Percentiles rank a stretch among this genome's conserved stretches.
These are phyloP conservation scores for Creontiades dilutus DNA, from an alignment of 2,888 invertebrate genomes.

Conservation along the genomic window DNA sequence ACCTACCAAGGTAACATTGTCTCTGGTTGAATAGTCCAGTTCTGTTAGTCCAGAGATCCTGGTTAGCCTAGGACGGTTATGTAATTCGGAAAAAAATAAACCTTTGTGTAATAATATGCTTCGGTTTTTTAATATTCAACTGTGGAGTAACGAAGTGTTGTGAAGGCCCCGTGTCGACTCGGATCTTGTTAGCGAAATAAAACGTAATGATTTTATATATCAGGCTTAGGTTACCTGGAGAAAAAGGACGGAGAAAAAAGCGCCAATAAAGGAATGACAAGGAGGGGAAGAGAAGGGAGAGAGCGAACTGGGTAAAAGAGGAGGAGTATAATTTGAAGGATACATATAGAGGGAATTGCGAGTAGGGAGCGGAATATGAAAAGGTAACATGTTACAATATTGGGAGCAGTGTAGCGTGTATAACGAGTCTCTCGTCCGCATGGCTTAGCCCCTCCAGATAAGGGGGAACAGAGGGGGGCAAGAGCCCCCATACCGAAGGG, in stretches of 20 bases:
- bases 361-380: conserved; percentile 70
- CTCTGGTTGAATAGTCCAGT: too few species aligned
- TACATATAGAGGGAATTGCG: conserved; percentile 56
- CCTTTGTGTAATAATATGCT: too few species aligned
- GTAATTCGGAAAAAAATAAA: too few species aligned
- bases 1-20: too few species aligned
- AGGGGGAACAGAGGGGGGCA: conserved; percentile 29
- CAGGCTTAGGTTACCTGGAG: too few species aligned
- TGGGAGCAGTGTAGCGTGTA: conserved; percentile 74
- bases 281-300: conserved; percentile 23
- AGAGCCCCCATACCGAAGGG: not conserved
- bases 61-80: too few species aligned
- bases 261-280: conserved; percentile 51
- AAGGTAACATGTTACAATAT: conserved; percentile 74
- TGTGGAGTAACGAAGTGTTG: too few species aligned
- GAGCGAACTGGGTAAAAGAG: not conserved
- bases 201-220: too few species aligned
- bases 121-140: too few species aligned
- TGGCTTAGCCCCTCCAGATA: conserved; percentile 73
- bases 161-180: too few species aligned
- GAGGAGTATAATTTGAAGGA: conserved; percentile 68
- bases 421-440: conserved; percentile 74
- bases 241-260: not conserved
- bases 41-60: too few species aligned
- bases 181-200: too few species aligned